phyloP scores from a whole-genome alignment of 2,888 invertebrate genomes.

The Thecophora atra region DNA sequence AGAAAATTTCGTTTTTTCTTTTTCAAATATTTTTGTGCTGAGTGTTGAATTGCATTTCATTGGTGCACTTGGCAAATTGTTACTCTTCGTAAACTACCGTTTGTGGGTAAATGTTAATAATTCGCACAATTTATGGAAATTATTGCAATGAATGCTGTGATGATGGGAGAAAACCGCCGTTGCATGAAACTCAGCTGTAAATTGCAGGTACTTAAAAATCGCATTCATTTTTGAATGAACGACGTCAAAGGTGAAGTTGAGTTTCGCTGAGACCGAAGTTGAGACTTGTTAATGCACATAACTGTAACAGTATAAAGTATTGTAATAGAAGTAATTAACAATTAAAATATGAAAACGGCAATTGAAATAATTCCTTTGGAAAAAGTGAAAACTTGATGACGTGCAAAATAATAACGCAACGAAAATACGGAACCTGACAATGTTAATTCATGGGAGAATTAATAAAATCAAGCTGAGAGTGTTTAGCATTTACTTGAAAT shows the following conservation, averaged over 20 bases:
- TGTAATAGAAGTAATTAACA: too few relatives aligned
- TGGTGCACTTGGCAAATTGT: not conserved
- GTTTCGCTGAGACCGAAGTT: too few relatives aligned
- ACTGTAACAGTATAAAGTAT: not conserved
- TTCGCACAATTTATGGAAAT: conserved; percentile 16
- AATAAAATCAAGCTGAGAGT: too few relatives aligned
- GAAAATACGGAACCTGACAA: too few relatives aligned
- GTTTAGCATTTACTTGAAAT: too few relatives aligned
- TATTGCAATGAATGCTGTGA: conserved; percentile 6
- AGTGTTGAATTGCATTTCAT: not conserved
- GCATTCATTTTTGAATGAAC: too few relatives aligned
- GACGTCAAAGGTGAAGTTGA: too few relatives aligned
- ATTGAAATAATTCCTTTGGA: too few relatives aligned
- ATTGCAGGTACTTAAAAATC: not conserved
- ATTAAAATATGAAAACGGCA: too few relatives aligned
- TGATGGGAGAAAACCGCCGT: conserved; percentile 1
- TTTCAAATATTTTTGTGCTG: not conserved
- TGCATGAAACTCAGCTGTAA: conserved; percentile 20
- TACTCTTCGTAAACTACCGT: conserved; percentile 3
- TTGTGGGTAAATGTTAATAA: not conserved
- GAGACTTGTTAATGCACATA: not conserved
- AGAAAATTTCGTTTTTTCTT: not conserved
- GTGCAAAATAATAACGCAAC: too few relatives aligned
- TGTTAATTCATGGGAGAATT: too few relatives aligned
- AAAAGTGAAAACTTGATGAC: too few relatives aligned